Percentiles rank a stretch among this genome's conserved stretches.
These are phyloP conservation scores for Morpho helenor DNA, from an alignment of 2,888 invertebrate genomes.

Conservation along the genomic window DNA sequence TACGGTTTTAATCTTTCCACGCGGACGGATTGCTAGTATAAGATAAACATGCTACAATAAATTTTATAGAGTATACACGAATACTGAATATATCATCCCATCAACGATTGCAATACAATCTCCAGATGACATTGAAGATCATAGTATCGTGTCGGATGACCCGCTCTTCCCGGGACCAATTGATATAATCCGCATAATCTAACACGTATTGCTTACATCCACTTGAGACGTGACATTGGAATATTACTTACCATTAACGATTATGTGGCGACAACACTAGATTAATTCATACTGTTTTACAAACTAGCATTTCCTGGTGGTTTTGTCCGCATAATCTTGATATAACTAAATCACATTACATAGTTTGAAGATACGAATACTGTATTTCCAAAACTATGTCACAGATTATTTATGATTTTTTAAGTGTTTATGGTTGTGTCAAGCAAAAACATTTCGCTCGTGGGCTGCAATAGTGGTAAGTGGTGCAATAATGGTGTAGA, in stretches of 20 bases:
- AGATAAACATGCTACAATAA: too few relatives aligned
- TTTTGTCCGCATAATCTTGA: not conserved
- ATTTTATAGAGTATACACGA: too few relatives aligned
- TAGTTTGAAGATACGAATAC: too few relatives aligned
- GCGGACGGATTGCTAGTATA: too few relatives aligned
- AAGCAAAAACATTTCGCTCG: too few relatives aligned
- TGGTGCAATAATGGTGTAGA: too few relatives aligned
- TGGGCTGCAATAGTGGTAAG: too few relatives aligned
- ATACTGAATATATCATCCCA: not conserved
- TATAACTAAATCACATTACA: too few relatives aligned
- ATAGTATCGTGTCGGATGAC: constrained; percentile 6
- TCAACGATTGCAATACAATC: constrained; percentile 4
- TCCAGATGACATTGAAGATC: constrained; percentile 20
- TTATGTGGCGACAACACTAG: constrained; percentile 49
- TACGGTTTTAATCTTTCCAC: too few relatives aligned
- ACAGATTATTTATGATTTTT: too few relatives aligned
- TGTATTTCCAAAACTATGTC: too few relatives aligned
- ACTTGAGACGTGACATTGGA: constrained; percentile 62
- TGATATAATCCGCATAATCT: constrained; percentile 47
- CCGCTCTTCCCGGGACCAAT: constrained; percentile 34
- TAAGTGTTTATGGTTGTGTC: too few relatives aligned
- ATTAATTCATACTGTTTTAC: not conserved
- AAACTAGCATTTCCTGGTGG: not conserved
- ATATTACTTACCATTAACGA: constrained; percentile 51
- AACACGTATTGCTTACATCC: constrained; percentile 49